phyloP scores from a whole-genome alignment of 2,113 vertebrate species.

The Uria lomvia region DNA sequence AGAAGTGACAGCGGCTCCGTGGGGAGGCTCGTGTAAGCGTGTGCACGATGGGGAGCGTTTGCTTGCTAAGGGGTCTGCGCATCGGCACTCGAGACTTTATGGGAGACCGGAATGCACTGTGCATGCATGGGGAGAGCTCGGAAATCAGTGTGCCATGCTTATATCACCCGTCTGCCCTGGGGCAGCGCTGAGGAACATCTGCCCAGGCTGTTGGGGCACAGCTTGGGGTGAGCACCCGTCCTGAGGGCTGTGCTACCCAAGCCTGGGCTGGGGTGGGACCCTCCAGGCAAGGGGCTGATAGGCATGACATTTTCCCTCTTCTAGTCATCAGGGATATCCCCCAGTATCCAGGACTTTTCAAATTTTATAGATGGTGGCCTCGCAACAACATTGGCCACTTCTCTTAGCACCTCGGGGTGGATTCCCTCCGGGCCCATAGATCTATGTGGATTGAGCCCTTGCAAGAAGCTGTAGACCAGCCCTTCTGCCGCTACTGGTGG shows the following conservation, averaged over 20 bases:
- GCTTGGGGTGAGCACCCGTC: background rate
- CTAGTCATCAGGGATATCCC: background rate
- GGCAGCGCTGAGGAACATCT: background rate
- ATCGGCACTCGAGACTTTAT: background rate
- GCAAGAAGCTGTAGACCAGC: background rate
- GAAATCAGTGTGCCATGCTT: background rate
- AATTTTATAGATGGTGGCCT: background rate
- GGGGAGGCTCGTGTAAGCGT: background rate
- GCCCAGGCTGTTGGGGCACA: background rate
- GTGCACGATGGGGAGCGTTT: background rate
- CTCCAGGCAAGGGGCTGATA: background rate
- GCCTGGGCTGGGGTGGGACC: background rate
- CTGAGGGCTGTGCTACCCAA: background rate
- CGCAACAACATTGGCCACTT: background rate
- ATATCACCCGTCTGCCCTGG: accelerated
- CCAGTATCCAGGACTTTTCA: background rate
- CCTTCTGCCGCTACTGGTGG: background rate
- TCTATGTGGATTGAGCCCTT: background rate
- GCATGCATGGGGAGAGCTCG: background rate
- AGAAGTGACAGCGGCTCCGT: background rate
- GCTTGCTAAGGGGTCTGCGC: background rate
- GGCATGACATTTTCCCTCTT: background rate
- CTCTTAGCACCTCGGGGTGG: background rate
- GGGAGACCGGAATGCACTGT: background rate
- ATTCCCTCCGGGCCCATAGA: background rate